Conservation (phyloP, 2,113 vertebrate genomes). For the Cebus imitator region DNA sequence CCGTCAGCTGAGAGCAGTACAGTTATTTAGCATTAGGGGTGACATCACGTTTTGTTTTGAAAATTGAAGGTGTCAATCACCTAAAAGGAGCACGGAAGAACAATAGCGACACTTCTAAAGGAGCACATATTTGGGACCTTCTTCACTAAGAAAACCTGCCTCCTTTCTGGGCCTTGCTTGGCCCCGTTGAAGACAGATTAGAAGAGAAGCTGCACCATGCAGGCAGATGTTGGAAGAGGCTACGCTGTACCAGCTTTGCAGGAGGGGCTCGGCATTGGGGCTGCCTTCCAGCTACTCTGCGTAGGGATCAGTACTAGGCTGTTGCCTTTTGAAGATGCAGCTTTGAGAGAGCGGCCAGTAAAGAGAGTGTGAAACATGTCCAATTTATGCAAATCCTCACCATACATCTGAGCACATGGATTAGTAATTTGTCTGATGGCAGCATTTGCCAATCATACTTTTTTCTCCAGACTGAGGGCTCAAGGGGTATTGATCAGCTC, state of each 20-base stretch:
- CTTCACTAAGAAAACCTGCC: background rate
- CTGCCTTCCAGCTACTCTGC: conserved; percentile 41
- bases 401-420: background rate
- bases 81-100: background rate
- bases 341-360: conserved; percentile 78
- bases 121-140: background rate
- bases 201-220: background rate
- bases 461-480: background rate
- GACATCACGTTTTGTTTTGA: background rate
- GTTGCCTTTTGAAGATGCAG: conserved; percentile 76
- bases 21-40: background rate
- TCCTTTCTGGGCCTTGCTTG: background rate
- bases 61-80: conserved; percentile 9
- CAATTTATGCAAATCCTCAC: conserved; percentile 59
- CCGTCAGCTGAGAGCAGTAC: background rate
- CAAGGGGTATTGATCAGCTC: background rate
- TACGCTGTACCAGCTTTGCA: conserved; percentile 52
- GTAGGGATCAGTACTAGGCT: conserved; percentile 69
- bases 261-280: conserved; percentile 12
- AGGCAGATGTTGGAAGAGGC: conserved; percentile 50
- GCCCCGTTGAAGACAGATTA: background rate
- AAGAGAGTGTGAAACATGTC: conserved; percentile 72
- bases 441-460: background rate
- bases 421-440: conserved; percentile 16
- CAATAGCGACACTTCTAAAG: background rate